Evolutionary conservation across 2,888 invertebrate species (phyloP), one percentile per base, ranked within the genome.

Genomic region (Hypena proboscidalis): DNA sequence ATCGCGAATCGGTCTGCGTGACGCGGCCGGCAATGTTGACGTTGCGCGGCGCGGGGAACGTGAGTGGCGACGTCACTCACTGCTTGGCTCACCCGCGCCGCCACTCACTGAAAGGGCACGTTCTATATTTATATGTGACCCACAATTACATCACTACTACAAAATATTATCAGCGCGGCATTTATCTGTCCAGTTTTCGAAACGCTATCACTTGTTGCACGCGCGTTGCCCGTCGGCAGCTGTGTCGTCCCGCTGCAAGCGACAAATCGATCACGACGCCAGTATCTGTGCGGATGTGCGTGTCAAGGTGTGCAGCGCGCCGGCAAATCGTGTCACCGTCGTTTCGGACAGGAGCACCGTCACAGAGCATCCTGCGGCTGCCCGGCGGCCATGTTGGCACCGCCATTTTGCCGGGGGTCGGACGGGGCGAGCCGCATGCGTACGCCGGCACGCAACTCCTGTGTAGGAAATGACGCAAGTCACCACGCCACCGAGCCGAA

Each of bases 371-470:
- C 86, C 86, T 84, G 87, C 85, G 86, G 82, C 88, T 85, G 86
- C 86, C 85, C 84, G 90, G 87, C 90, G 84, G 91, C 91, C 91
- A 91, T 91, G 85, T 90, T 89, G 85, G 77, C 80, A 79, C 85
- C 87, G 92, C 91, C 92, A 92, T 92, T 85, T 91, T 92, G 85
- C 85, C 77, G 76, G 83, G 85, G 85, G 80, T 83, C 80, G 82
- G 78, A 79, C 74, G 75, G 80, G 83, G 81, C 79, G 81, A 80
- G 82, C 87, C 88, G 90, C 90, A 90, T 88, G 91, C 88, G 89
- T 89, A 83, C 86, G 85, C 77, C 86, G 85, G 77, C 77, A 86
- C 85, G 83, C 85, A 83, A 77, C 77, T 73, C 74, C 70, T 69
- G 70, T 69, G 70, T 59, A 70, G 70, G 71, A 78, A 86, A 85